Percentiles rank a stretch among this genome's conserved stretches.
Conservation (phyloP, 1,140 invertebrate genomes). For the Magallana angulata region DNA sequence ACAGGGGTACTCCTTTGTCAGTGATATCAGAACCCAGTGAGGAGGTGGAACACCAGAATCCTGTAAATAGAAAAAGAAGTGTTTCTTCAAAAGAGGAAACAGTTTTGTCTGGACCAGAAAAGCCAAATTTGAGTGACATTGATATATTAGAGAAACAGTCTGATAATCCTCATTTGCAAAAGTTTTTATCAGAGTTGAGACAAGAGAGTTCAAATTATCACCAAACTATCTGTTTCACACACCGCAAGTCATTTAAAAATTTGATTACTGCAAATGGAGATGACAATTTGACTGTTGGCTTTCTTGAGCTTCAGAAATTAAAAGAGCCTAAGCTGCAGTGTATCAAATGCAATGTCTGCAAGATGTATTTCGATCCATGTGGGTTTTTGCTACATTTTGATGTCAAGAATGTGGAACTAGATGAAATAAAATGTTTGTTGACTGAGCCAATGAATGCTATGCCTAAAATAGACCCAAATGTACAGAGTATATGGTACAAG, state of each 20-base stretch:
- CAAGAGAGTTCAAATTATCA: neutral
- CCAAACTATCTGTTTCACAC: constrained; percentile 1
- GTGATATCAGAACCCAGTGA: neutral
- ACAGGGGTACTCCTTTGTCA: neutral
- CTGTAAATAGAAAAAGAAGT: neutral
- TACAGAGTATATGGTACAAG: neutral
- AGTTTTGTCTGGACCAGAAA: neutral
- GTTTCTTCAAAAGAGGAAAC: neutral
- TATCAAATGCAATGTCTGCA: neutral
- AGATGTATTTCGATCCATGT: neutral
- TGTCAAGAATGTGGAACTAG: neutral
- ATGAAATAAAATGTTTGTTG: neutral
- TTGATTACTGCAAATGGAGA: neutral
- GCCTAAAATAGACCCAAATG: neutral
- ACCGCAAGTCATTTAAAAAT: constrained; percentile 12
- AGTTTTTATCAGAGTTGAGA: neutral
- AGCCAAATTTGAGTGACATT: neutral
- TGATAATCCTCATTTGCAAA: neutral
- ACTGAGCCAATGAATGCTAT: neutral
- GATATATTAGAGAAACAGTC: neutral
- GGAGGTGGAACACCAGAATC: neutral
- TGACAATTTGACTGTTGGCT: neutral
- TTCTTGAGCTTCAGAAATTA: constrained; percentile 3
- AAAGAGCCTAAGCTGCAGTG: neutral
- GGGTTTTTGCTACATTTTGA: neutral